phyloP scores from a whole-genome alignment of 2,113 vertebrate species.

The Oncorhynchus gorbuscha region DNA sequence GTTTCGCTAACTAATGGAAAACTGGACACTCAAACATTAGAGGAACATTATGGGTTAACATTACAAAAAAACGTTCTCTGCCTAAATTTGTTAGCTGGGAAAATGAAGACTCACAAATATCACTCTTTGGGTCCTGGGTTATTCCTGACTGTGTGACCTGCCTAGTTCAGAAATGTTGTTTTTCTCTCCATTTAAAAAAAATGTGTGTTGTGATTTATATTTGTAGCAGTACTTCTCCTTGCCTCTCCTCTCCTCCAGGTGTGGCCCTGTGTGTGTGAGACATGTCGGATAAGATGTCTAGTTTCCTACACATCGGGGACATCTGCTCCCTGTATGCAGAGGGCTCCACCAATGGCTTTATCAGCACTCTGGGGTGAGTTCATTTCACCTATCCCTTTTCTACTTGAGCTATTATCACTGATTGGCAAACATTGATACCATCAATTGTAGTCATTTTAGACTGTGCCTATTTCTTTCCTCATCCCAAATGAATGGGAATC shows the following conservation, averaged over 20 bases:
- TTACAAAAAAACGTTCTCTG: too few species aligned
- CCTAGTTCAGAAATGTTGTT: not conserved
- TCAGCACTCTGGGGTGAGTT: slow-evolving; percentile 94
- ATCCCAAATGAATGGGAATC: too few species aligned
- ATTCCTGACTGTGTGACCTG: too few species aligned
- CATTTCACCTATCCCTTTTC: slow-evolving; percentile 1
- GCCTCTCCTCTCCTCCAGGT: slow-evolving; percentile 55
- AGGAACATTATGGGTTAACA: too few species aligned
- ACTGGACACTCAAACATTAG: too few species aligned
- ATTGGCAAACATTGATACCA: too few species aligned
- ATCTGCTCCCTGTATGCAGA: slow-evolving; percentile 97
- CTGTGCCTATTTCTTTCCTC: not conserved
- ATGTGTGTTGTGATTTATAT: not conserved
- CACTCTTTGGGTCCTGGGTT: too few species aligned
- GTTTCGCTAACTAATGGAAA: too few species aligned
- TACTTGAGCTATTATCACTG: too few species aligned
- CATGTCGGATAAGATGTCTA: slow-evolving; percentile 99
- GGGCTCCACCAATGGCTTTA: slow-evolving; percentile 96
- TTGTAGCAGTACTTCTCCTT: not conserved
- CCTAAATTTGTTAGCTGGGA: too few species aligned
- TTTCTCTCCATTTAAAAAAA: not conserved
- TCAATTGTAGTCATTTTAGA: not conserved
- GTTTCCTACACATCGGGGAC: slow-evolving; percentile 96
- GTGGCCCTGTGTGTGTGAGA: slow-evolving; percentile 49
- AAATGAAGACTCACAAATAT: too few species aligned